A percentile compares a stretch with the other conserved stretches of the same genome.
Conservation (phyloP, 2,113 vertebrate genomes). For the Nibea coibor region DNA sequence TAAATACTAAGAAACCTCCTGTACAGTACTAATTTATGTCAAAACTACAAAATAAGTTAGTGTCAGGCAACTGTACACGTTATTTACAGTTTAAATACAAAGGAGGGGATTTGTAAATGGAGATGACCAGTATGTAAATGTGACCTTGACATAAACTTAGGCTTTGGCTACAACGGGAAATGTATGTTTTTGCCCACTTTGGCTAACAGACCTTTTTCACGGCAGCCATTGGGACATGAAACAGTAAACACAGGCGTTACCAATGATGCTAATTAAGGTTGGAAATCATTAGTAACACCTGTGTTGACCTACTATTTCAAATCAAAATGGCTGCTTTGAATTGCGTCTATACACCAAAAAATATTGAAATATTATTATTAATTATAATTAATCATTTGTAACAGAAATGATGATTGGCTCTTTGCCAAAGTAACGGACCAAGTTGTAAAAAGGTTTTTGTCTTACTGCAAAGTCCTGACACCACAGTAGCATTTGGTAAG, state of each 20-base stretch:
- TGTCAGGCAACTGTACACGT: conserved; percentile 79
- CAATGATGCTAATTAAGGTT: no score
- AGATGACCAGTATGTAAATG: conserved; percentile 47
- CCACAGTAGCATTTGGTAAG: conserved; percentile 2
- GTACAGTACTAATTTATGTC: conserved; percentile 78
- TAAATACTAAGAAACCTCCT: conserved; percentile 82
- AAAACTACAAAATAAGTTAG: conserved; percentile 86
- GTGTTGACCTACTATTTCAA: no score
- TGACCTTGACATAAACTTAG: not conserved
- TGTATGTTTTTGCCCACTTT: not conserved
- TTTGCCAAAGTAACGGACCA: not conserved
- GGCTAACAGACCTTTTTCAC: not conserved
- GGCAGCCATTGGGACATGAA: no score
- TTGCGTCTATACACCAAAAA: not conserved
- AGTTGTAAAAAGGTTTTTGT: not conserved
- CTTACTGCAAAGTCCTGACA: not conserved
- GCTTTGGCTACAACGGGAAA: conserved; percentile 41
- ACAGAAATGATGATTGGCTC: conserved; percentile 6
- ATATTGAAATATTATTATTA: no score
- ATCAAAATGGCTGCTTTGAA: no score
- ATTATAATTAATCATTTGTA: not conserved
- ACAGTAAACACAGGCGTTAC: no score
- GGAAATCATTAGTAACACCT: no score
- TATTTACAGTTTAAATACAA: conserved; percentile 85
- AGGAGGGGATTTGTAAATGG: conserved; percentile 40